A percentile compares a stretch with the other conserved stretches of the same genome.
Conservation (phyloP, 2,888 invertebrate genomes). For the Hypena proboscidalis region DNA sequence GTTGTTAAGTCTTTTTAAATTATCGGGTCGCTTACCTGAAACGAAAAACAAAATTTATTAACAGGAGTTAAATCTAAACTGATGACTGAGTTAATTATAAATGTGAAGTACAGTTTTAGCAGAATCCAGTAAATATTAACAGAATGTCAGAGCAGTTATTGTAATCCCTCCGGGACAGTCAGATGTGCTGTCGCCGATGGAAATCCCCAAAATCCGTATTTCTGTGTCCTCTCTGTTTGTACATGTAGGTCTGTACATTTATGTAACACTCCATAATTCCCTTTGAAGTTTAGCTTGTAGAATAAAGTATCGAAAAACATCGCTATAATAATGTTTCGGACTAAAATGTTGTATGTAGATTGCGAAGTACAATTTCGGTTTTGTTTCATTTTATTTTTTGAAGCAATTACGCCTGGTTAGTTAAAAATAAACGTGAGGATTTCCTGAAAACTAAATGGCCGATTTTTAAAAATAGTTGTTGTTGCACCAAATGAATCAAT, state of each 20-base stretch:
- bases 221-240: slow-evolving; percentile 17
- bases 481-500: no score
- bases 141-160: slow-evolving; percentile 19
- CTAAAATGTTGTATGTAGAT: no score
- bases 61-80: neutral
- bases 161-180: slow-evolving; percentile 26
- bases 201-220: slow-evolving; percentile 28
- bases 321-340: no score
- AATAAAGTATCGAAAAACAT: slow-evolving; percentile 10
- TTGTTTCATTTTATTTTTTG: no score
- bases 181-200: slow-evolving; percentile 28
- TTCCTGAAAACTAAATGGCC: no score
- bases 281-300: slow-evolving; percentile 19
- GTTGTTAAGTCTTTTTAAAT: slow-evolving; percentile 7
- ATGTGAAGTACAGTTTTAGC: slow-evolving; percentile 11
- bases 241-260: slow-evolving; percentile 23
- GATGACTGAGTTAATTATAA: slow-evolving; percentile 1
- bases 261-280: slow-evolving; percentile 10
- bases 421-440: no score
- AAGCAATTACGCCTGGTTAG: no score
- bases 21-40: slow-evolving; percentile 45
- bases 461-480: no score
- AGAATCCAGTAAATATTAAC: slow-evolving; percentile 15
- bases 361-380: no score
- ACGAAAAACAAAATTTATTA: slow-evolving; percentile 34